Base-by-base conservation (phyloP, 2,797 vertebrate species). In the Melanotaenia maccullochi region DNA sequence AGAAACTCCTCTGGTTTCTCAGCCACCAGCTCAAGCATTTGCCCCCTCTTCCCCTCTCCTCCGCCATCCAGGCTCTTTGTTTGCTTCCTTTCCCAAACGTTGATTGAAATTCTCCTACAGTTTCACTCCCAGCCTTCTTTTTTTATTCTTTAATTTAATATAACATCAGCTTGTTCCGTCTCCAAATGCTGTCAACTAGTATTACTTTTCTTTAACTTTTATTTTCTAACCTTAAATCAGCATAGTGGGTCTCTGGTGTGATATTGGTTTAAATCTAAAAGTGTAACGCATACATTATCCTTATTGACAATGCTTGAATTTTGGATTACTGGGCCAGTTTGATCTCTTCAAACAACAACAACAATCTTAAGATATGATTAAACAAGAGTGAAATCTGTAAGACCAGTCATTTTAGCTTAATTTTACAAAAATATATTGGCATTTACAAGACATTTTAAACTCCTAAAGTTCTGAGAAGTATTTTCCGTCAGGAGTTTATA, bases 1-100 rank as follows among this genome's bases (percentile, higher is more conserved):
- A 71, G 59, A 75, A 82, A 68, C 49, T 61, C 8, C 66, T 78
- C 69, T 69, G 3, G 80, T 90, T 84, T 85, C 85, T 86, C 73
- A 73, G 88, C 76, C 81, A 74, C 60, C 71, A 24, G 40, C 70
- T 77, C 55, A 86, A 87, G 60, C 84, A 89, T 87, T 78, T 13
- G 2, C 67, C 68, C 73, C 71, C 14, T 16, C 63, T 36, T 47
- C 66, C 25, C 57, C 25, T 16, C 42, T 35, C 58, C 56, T 47
- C 52, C 65, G 1, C 35, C 64, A 70, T 33, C 69, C 62, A 18
- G 0, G 7, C 74, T 72, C 79, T 68, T 82, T 85, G 24, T 28
- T 64, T 13, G 24, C 52, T 71, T 57, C 68, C 55, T 61, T 65
- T 52, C 44, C 25, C 32, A 55, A 49, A 55, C 47, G 54, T 62